phyloP scores from a whole-genome alignment of 2,113 vertebrate genomes.

The Ivindomyrus marchei region DNA sequence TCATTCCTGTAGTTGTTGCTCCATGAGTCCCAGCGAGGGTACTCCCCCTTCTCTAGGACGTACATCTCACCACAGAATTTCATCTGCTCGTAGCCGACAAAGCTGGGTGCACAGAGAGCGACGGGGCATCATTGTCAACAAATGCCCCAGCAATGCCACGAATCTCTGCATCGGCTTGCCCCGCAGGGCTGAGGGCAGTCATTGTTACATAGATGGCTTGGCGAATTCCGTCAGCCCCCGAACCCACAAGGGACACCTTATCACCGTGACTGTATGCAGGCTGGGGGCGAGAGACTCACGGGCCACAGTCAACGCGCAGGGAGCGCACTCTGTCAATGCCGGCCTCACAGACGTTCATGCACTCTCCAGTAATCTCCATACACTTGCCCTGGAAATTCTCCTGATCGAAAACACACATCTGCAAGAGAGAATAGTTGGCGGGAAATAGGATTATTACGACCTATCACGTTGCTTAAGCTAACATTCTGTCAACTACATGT shows the following conservation, averaged over 20 bases:
- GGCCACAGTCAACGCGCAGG: conserved; percentile 66
- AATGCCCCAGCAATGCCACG: not conserved
- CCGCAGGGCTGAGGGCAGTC: not conserved
- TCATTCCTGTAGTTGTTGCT: conserved; percentile 71
- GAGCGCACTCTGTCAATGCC: conserved; percentile 70
- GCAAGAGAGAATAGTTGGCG: not conserved
- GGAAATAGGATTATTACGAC: not conserved
- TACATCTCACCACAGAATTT: conserved; percentile 75
- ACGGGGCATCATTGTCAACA: not conserved
- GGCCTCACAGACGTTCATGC: conserved; percentile 69
- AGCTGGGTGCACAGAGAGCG: conserved; percentile 41
- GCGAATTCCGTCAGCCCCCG: not conserved
- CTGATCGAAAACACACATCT: conserved; percentile 70
- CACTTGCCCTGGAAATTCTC: conserved; percentile 77
- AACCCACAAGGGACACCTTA: not conserved
- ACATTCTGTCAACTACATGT: not conserved
- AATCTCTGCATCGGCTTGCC: not conserved
- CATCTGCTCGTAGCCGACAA: conserved; percentile 71
- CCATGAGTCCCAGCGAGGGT: conserved; percentile 74
- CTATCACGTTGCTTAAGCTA: not conserved
- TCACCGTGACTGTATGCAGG: not conserved
- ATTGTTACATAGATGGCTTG: not conserved
- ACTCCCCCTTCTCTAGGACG: conserved; percentile 74
- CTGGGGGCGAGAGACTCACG: conserved; percentile 50
- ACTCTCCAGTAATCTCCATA: conserved; percentile 68